Evolutionary conservation across 23 tunicate genomes (phyloP), one percentile per base, ranked within the genome.

Genomic region (Trididemnum nubilum): DNA sequence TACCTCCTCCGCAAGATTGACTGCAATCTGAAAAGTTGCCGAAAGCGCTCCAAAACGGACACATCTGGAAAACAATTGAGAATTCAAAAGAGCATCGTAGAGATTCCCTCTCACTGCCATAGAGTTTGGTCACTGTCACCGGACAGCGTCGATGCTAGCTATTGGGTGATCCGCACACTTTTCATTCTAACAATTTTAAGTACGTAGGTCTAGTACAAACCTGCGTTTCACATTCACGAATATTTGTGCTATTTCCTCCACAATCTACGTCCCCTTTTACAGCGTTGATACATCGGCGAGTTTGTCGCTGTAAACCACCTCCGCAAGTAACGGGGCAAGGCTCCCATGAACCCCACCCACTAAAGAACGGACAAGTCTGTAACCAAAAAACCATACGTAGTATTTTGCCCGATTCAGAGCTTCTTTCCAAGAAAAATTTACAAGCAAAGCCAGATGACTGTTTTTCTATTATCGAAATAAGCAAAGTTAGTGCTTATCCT

Each of bases 1-100:
- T 72, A 2, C 97, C 97, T 18, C 84, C 86, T 4, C 86, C 89
- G 51, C 97, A 92, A 12, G 97, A 59, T 29, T 31, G 71, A 64
- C 87, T 78, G 72, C 97, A 92, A 7, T 33, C 87, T 4, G 69
- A 36, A 78, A 31, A 90, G 72, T 90, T 86, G 0, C 83, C 72
- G 54, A 59, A 92, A 4, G 33, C 36, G 21, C 73, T 67, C 94
- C 94, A 92, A 9, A 34, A 18, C 35, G 97, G 90, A 74, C 97
- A 92, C 36, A 69, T 72, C 96, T 90, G 70, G 33, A 80, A 51
- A 81, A n/a, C n/a, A n/a, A n/a, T n/a, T n/a, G n/a, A n/a, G n/a
- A n/a, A n/a, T n/a, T n/a, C n/a, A n/a, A n/a, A n/a, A n/a, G n/a
- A n/a, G n/a, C n/a, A n/a, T n/a, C n/a, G n/a, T n/a, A n/a, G n/a